Evolutionary conservation across 2,797 vertebrate species (phyloP).

Genomic region (Acestrorhynchus altus): DNA sequence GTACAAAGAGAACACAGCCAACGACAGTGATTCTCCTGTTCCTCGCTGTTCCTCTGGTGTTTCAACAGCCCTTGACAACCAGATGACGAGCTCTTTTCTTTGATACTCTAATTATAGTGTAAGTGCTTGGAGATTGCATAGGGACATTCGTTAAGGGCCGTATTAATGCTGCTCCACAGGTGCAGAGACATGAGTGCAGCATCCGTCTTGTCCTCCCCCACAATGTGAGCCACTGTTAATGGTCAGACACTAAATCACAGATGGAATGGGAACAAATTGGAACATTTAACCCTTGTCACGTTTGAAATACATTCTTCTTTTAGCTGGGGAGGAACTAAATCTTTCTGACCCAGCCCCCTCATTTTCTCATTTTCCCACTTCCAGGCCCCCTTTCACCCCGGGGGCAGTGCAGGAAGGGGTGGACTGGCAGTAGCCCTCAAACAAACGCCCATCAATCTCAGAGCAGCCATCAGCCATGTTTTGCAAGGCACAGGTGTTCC

Average conservation of each 20-base stretch:
- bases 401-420: conserved; percentile 26
- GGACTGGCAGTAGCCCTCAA: conserved; percentile 49
- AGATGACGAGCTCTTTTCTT: conserved; percentile 37
- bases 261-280: conserved; percentile 60
- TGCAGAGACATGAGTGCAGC: conserved; percentile 7
- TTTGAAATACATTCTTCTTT: conserved; percentile 63
- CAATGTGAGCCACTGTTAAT: not conserved
- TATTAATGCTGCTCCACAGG: conserved; percentile 30
- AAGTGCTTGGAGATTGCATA: conserved; percentile 27
- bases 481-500: conserved; percentile 65
- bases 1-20: not conserved
- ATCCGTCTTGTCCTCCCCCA: not conserved
- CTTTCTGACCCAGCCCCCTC: conserved; percentile 1
- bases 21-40: conserved; percentile 2
- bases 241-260: conserved; percentile 46
- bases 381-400: conserved; percentile 9
- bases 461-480: conserved; percentile 50
- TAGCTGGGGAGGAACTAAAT: not conserved
- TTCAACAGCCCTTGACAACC: conserved; percentile 43
- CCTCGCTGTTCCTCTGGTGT: conserved; percentile 21
- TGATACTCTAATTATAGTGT: conserved; percentile 38
- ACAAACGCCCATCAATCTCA: conserved; percentile 65
- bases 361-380: conserved; percentile 12
- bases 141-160: conserved; percentile 21
- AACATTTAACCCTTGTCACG: conserved; percentile 68